phyloP scores from a whole-genome alignment of 2,888 invertebrate species.

The Synergus umbraculus region DNA sequence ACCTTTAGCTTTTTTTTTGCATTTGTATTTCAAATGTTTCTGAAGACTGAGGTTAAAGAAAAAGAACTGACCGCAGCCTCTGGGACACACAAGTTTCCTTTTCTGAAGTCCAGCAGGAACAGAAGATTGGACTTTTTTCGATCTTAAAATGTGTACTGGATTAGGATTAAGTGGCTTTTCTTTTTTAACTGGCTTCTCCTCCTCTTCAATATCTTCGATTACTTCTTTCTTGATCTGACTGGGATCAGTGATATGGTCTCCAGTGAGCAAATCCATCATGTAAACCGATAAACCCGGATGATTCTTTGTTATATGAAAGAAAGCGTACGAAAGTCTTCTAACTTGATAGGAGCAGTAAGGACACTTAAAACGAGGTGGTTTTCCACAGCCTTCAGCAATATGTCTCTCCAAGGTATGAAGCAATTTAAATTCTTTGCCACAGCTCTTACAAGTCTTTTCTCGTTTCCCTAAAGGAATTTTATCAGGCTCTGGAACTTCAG shows the following conservation, averaged over 20 bases:
- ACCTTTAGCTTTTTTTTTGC: background rate
- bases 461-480: background rate
- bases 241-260: slow-evolving; percentile 19
- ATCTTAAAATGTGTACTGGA: background rate
- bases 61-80: slow-evolving; percentile 23
- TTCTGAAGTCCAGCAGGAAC: background rate
- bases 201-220: background rate
- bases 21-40: background rate
- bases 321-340: slow-evolving; percentile 41
- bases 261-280: slow-evolving; percentile 50
- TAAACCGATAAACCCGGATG: slow-evolving; percentile 63
- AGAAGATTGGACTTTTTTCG: background rate
- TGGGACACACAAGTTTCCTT: slow-evolving; percentile 13
- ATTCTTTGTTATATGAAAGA: slow-evolving; percentile 70
- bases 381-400: slow-evolving; percentile 76
- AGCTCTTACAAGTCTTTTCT: background rate
- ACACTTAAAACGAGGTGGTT: slow-evolving; percentile 69
- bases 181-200: background rate
- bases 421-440: slow-evolving; percentile 18
- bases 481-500: background rate
- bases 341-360: slow-evolving; percentile 65
- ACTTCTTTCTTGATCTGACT: slow-evolving; percentile 29
- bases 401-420: background rate
- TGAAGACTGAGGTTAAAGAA: slow-evolving; percentile 11
- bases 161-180: background rate